These are phyloP conservation scores for Agriopis aurantiaria DNA, from an alignment of 2,888 invertebrate genomes.

Conservation along the genomic window DNA sequence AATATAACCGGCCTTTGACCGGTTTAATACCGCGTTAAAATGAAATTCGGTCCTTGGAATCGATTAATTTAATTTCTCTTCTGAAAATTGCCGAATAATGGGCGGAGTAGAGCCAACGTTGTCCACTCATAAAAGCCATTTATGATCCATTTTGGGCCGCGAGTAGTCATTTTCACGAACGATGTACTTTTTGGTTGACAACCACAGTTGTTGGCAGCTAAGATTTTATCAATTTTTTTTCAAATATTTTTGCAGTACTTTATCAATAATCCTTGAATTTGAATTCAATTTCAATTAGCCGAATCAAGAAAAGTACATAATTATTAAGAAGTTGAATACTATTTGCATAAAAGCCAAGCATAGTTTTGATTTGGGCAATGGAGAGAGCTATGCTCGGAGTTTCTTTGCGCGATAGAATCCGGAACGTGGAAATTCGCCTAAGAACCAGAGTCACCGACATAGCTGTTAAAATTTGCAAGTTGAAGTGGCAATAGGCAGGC, in stretches of 20 bases:
- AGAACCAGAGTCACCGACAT: no score
- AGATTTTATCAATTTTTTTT: background rate
- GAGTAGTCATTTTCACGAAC: conserved; percentile 71
- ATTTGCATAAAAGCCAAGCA: no score
- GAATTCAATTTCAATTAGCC: no score
- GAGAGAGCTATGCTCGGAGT: no score
- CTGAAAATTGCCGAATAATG: conserved; percentile 70
- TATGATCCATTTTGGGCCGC: conserved; percentile 72
- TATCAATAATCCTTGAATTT: no score
- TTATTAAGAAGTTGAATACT: no score
- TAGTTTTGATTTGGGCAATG: no score
- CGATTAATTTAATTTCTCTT: conserved; percentile 74
- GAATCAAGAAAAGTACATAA: no score
- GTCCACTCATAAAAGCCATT: conserved; percentile 78
- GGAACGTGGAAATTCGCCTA: no score
- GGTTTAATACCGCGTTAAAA: background rate
- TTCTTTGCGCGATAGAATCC: no score
- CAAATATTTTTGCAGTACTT: background rate
- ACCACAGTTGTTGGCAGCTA: conserved; percentile 21
- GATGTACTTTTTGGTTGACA: conserved; percentile 65
- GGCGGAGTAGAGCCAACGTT: conserved; percentile 64
- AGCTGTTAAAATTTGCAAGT: no score
- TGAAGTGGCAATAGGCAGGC: no score
- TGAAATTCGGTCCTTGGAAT: conserved; percentile 22
- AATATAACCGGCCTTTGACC: background rate